A percentile compares a stretch with the other conserved stretches of the same genome.
Evolutionary conservation across 2,888 invertebrate species (phyloP).

Genomic region (Cerastis rubricosa): DNA sequence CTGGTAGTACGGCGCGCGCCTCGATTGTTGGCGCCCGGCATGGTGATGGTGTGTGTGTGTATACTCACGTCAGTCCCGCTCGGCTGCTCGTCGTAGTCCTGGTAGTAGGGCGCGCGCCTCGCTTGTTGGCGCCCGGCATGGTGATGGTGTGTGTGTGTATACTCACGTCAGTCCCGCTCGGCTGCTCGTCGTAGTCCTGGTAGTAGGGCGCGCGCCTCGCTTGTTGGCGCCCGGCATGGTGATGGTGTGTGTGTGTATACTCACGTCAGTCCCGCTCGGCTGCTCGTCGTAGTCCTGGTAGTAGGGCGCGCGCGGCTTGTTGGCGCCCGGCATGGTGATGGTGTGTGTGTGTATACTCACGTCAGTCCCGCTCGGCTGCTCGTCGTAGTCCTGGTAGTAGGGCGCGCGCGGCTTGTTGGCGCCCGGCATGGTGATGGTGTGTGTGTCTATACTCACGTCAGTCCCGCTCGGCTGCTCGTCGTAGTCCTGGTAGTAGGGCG

Average conservation of each 20-base stretch:
- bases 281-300: slow-evolving; percentile 74
- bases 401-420: slow-evolving; percentile 61
- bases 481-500: slow-evolving; percentile 69
- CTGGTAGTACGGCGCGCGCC: slow-evolving; percentile 65
- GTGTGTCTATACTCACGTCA: slow-evolving; percentile 67
- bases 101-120: slow-evolving; percentile 63
- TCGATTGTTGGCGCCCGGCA: slow-evolving; percentile 79
- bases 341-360: slow-evolving; percentile 64
- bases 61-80: slow-evolving; percentile 71
- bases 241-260: slow-evolving; percentile 71
- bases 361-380: slow-evolving; percentile 72
- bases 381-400: slow-evolving; percentile 74
- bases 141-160: slow-evolving; percentile 73
- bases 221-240: slow-evolving; percentile 81
- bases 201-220: slow-evolving; percentile 64
- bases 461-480: slow-evolving; percentile 74
- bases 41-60: slow-evolving; percentile 75
- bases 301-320: slow-evolving; percentile 64
- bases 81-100: slow-evolving; percentile 76
- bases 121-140: slow-evolving; percentile 79
- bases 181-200: slow-evolving; percentile 75
- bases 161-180: slow-evolving; percentile 73
- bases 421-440: slow-evolving; percentile 84
- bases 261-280: slow-evolving; percentile 73
- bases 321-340: slow-evolving; percentile 85